Evolutionary conservation across 2,888 invertebrate genomes (phyloP).

Genomic region (Cerastoderma edule): DNA sequence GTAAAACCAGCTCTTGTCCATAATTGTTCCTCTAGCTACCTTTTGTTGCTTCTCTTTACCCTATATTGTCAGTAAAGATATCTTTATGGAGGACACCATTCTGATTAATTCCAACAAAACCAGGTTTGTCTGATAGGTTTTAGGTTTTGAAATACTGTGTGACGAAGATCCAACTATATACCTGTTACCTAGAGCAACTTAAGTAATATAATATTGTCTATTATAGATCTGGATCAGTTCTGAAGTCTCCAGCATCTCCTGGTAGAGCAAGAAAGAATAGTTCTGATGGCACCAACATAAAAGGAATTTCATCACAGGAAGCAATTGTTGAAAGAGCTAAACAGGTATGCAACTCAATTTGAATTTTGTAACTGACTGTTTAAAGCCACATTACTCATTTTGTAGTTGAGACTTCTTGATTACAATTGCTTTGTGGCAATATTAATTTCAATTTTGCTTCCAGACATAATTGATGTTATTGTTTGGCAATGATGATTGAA

Average conservation of each 20-base stretch:
- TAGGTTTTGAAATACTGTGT: too few relatives aligned
- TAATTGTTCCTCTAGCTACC: too few relatives aligned
- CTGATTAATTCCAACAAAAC: too few relatives aligned
- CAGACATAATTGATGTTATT: conserved; percentile 1
- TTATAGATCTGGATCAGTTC: conserved; percentile 29
- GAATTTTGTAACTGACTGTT: not conserved
- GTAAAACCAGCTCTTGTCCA: too few relatives aligned
- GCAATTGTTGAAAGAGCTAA: conserved; percentile 94
- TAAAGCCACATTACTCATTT: conserved; percentile 69
- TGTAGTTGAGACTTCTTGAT: conserved; percentile 43
- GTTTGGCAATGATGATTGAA: conserved; percentile 57
- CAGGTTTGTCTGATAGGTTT: too few relatives aligned
- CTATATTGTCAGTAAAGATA: too few relatives aligned
- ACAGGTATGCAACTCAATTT: conserved; percentile 86
- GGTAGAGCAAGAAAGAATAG: conserved; percentile 58
- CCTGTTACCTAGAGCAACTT: too few relatives aligned
- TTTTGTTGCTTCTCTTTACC: too few relatives aligned
- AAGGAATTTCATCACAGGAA: conserved; percentile 86
- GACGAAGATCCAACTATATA: too few relatives aligned
- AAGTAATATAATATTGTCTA: too few relatives aligned
- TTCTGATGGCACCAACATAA: conserved; percentile 71
- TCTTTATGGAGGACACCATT: too few relatives aligned
- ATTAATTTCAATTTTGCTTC: conserved; percentile 42
- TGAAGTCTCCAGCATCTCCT: conserved; percentile 69
- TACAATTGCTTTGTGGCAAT: conserved; percentile 70